These are phyloP conservation scores for Hedya salicella DNA, from an alignment of 2,888 invertebrate genomes.

Conservation along the genomic window DNA sequence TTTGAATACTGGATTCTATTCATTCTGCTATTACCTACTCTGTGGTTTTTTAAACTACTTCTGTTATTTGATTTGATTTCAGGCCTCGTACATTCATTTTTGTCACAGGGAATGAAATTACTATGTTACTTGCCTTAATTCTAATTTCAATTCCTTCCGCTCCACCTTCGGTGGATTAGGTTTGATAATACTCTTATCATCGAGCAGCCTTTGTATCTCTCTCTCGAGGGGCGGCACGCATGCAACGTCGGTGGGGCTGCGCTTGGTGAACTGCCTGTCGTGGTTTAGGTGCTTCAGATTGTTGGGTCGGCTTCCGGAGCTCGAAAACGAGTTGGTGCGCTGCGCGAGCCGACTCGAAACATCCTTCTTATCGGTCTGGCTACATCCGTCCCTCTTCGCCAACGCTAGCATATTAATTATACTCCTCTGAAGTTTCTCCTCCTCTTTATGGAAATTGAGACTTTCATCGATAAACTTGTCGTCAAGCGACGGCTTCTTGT, in stretches of 20 bases:
- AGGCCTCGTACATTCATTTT: too few relatives aligned
- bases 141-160: conserved; percentile 86
- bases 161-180: conserved; percentile 86
- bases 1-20: too few relatives aligned
- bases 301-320: conserved; percentile 79
- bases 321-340: conserved; percentile 82
- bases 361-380: conserved; percentile 88
- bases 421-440: conserved; percentile 78
- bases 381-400: conserved; percentile 86
- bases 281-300: conserved; percentile 84
- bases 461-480: conserved; percentile 74
- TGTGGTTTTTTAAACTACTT: too few relatives aligned
- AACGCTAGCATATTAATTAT: conserved; percentile 83
- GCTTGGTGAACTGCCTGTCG: conserved; percentile 74
- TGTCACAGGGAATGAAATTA: too few relatives aligned
- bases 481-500: conserved; percentile 72
- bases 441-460: conserved; percentile 75
- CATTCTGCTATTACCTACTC: too few relatives aligned
- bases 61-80: too few relatives aligned
- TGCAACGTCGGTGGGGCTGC: conserved; percentile 80
- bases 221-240: conserved; percentile 90
- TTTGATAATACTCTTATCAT: conserved; percentile 88
- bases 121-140: conserved; percentile 75
- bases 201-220: conserved; percentile 91
- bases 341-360: conserved; percentile 70